Conservation (phyloP, 2,888 invertebrate genomes). For the Nyleta sp. region DNA sequence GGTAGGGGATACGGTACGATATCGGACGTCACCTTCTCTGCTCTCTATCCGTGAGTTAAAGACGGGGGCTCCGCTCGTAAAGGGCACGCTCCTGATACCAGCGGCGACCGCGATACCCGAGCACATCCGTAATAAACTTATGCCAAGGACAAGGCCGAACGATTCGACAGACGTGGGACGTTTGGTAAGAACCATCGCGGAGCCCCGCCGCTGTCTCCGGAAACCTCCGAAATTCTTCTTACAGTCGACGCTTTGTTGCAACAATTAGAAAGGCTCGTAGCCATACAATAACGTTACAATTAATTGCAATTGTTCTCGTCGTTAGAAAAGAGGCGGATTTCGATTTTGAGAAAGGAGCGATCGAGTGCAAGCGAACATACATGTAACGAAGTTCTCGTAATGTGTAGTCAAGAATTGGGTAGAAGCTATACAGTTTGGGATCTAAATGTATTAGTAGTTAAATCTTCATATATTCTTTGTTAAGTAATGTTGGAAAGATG, state of each 20-base stretch:
- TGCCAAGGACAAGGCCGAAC: slow-evolving; percentile 65
- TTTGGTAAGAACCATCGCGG: slow-evolving; percentile 69
- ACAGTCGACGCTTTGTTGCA: slow-evolving; percentile 44
- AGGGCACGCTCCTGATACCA: slow-evolving; percentile 73
- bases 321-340: background rate
- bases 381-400: too few relatives aligned
- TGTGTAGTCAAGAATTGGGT: too few relatives aligned
- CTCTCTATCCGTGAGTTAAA: slow-evolving; percentile 82
- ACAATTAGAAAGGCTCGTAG: slow-evolving; percentile 32
- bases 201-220: slow-evolving; percentile 63
- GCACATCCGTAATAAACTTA: slow-evolving; percentile 66
- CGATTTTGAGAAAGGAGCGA: background rate
- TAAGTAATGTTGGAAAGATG: background rate
- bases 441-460: too few relatives aligned
- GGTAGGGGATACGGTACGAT: slow-evolving; percentile 98
- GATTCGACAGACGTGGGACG: slow-evolving; percentile 68
- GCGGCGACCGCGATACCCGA: slow-evolving; percentile 69
- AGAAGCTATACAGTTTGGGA: too few relatives aligned
- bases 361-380: background rate
- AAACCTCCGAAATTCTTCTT: slow-evolving; percentile 65
- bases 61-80: slow-evolving; percentile 76
- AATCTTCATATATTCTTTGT: too few relatives aligned
- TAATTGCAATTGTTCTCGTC: slow-evolving; percentile 13
- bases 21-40: slow-evolving; percentile 83
- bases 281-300: slow-evolving; percentile 32